Evolutionary conservation across 2,797 vertebrate genomes (phyloP).

Genomic region (Xenopus petersii): DNA sequence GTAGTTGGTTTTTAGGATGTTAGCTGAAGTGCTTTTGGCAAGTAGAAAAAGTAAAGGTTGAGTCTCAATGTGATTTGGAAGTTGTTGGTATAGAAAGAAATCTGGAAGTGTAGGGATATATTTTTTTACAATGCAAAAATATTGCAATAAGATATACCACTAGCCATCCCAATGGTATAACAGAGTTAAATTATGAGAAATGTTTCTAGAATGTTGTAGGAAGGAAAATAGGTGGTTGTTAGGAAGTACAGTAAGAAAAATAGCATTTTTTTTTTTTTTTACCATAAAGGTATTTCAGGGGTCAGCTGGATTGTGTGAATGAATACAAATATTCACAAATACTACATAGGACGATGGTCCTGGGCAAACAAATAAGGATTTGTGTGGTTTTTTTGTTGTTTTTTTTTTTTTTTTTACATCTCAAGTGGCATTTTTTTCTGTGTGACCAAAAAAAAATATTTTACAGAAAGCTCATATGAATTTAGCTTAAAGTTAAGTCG

Average conservation of each 20-base stretch:
- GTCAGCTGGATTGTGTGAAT: conserved; percentile 61
- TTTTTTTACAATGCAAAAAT: too few relatives aligned
- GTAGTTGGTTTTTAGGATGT: conserved; percentile 55
- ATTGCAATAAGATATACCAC: too few relatives aligned
- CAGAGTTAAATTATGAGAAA: too few relatives aligned
- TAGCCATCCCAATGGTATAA: too few relatives aligned
- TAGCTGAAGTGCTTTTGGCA: conserved; percentile 56
- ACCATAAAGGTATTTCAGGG: conserved; percentile 53
- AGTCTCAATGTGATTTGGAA: conserved; percentile 2
- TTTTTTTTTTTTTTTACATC: neutral
- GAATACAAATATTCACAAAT: conserved; percentile 54
- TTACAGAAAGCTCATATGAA: too few relatives aligned
- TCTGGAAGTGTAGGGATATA: conserved; percentile 33
- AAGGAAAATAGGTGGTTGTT: conserved; percentile 6
- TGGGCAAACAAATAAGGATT: conserved; percentile 51
- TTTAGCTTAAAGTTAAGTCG: too few relatives aligned
- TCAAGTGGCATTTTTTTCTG: too few relatives aligned
- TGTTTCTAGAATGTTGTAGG: neutral
- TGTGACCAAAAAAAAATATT: too few relatives aligned
- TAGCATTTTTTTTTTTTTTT: neutral
- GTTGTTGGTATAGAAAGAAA: conserved; percentile 20
- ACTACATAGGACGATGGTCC: conserved; percentile 55
- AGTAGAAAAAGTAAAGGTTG: conserved; percentile 52
- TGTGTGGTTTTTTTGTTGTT: neutral
- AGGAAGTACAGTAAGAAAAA: neutral